Conservation (phyloP, 2,797 vertebrate genomes). For the Columba guinea region DNA sequence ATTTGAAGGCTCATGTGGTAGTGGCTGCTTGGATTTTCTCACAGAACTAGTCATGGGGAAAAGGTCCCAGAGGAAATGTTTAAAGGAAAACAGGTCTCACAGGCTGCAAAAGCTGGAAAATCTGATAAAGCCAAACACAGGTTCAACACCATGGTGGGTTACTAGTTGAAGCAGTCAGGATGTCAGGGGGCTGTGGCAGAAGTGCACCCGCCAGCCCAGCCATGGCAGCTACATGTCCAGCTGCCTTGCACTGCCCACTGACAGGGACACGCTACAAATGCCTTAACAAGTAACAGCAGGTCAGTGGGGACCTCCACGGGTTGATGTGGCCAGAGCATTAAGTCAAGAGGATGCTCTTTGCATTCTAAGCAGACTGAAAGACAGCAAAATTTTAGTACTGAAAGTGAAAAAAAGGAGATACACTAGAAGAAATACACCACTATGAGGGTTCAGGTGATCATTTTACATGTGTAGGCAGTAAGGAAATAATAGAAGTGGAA, state of each 20-base stretch:
- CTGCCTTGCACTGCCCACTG: background rate
- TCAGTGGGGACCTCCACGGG: background rate
- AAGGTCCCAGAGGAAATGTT: background rate
- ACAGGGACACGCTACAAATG: background rate
- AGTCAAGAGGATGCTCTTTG: background rate
- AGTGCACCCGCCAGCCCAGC: background rate
- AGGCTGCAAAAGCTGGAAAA: background rate
- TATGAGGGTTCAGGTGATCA: background rate
- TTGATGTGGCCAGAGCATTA: background rate
- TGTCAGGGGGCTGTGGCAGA: background rate
- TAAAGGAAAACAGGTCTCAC: background rate
- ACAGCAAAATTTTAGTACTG: background rate
- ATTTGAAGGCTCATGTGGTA: background rate
- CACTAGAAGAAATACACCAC: background rate
- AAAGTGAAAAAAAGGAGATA: background rate
- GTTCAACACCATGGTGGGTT: background rate
- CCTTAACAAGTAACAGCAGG: background rate
- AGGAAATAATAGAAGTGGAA: background rate
- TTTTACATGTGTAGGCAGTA: background rate
- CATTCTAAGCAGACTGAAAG: background rate
- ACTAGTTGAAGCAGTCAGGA: background rate
- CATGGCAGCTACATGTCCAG: background rate
- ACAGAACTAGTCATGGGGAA: background rate
- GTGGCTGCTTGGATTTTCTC: background rate
- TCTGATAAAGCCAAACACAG: background rate